Evolutionary conservation across 2,113 vertebrate genomes (phyloP).

Genomic region (Chrysochloris asiatica): DNA sequence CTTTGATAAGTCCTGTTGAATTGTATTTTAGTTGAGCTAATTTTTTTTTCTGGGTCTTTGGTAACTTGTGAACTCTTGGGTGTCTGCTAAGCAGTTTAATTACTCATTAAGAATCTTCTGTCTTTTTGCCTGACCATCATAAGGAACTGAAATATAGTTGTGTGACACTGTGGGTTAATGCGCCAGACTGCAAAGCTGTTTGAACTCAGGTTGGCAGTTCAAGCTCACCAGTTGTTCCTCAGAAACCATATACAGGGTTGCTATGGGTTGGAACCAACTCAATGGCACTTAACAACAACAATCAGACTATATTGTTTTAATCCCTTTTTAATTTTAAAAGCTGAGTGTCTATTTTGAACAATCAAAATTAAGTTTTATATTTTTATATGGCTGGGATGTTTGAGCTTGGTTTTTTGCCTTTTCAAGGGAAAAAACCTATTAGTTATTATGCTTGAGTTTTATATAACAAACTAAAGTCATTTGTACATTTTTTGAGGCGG

Average conservation of each 20-base stretch:
- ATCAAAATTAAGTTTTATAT: slow-evolving; percentile 20
- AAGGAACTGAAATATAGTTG: neutral
- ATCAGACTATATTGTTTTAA: neutral
- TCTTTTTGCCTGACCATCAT: neutral
- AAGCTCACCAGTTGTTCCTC: too few species aligned
- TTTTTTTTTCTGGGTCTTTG: neutral
- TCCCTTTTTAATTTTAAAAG: too few species aligned
- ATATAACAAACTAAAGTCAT: neutral
- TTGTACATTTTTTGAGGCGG: neutral
- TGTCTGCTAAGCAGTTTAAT: slow-evolving; percentile 39
- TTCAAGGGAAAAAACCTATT: slow-evolving; percentile 21
- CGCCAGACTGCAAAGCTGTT: too few species aligned
- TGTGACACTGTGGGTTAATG: too few species aligned
- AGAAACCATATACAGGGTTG: too few species aligned
- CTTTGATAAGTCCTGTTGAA: slow-evolving; percentile 23
- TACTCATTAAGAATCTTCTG: slow-evolving; percentile 32
- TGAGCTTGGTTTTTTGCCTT: slow-evolving; percentile 34
- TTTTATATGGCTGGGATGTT: neutral
- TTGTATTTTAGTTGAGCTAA: slow-evolving; percentile 46
- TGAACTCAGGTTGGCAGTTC: too few species aligned
- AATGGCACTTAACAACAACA: too few species aligned
- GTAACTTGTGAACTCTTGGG: neutral
- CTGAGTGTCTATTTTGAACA: too few species aligned
- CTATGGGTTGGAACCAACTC: too few species aligned
- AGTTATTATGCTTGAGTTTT: slow-evolving; percentile 16